Evolutionary conservation across 2,113 vertebrate genomes (phyloP), one percentile per base, ranked within the genome.

Genomic region (Siphamia tubifer): DNA sequence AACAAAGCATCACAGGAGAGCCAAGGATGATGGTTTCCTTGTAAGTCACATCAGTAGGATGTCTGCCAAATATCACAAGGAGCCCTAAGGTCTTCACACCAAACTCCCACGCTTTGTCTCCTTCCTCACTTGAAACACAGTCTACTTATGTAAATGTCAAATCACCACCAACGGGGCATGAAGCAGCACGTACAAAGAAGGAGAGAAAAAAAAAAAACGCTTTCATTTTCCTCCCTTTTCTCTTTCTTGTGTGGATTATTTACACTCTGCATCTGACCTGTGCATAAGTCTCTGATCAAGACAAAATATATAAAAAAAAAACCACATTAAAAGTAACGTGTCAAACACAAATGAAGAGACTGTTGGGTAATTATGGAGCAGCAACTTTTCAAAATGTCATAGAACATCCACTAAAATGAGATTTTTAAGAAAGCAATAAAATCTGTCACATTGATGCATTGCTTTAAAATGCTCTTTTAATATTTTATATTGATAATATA

Each of bases 1-100:
- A 69, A 76, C 65, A 76, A 79, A 72, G 61, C 56, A 67, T 49
- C 76, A 49, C 85, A 88, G 83, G 66, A 56, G 68, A 83, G n/a
- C n/a, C 36, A 76, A 51, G 60, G 81, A 78, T 81, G 82, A 81
- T 83, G 82, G 54, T 77, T 52, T 81, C 85, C 71, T 60, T 53
- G 34, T 56, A 80, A 81, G 35, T 54, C 61, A 73, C 23, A 31
- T 55, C 21, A 27, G 55, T 54, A 57, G 16, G 23, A 71, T 34
- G 60, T 32, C 42, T 31, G 39, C 8, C 19, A 10, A 19, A 42
- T 21, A 11, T 9, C 39, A 74, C 84, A 70, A 65, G 84, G 4
- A n/a, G 71, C 56, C 69, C 40, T 31, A 36, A 5, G 7, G 6
- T 27, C 61, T 9, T 38, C 39, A 48, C 70, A 58, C 76, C 72